Evolutionary conservation across 2,797 vertebrate species (phyloP).

Genomic region (Lagodon rhomboides): DNA sequence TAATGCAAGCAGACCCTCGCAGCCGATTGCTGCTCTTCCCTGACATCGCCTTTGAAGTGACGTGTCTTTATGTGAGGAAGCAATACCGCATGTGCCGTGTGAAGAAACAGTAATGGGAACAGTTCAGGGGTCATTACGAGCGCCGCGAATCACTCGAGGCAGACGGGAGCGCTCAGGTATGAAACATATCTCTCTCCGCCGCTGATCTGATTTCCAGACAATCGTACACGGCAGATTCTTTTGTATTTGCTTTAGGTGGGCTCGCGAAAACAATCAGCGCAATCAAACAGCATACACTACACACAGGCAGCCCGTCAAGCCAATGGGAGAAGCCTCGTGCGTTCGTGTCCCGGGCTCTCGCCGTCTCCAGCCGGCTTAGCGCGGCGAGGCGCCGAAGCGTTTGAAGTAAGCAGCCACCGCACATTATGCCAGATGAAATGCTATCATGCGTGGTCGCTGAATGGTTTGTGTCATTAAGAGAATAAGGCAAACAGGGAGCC

Average conservation of each 20-base stretch:
- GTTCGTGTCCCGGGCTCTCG: conserved; percentile 65
- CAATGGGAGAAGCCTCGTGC: conserved; percentile 67
- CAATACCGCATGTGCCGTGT: conserved; percentile 23
- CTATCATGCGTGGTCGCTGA: conserved; percentile 84
- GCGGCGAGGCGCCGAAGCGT: conserved; percentile 63
- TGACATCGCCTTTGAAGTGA: conserved; percentile 54
- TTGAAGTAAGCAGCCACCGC: conserved; percentile 84
- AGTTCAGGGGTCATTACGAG: conserved; percentile 74
- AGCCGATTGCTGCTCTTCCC: conserved; percentile 16
- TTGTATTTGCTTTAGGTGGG: conserved; percentile 82
- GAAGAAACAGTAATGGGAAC: conserved; percentile 67
- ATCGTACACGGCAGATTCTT: conserved; percentile 82
- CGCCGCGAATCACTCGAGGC: conserved; percentile 45
- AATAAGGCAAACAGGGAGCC: conserved; percentile 84
- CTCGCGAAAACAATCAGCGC: conserved; percentile 83
- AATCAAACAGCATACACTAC: conserved; percentile 83
- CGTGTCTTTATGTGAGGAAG: conserved; percentile 53
- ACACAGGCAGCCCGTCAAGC: conserved; percentile 75
- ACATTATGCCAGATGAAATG: conserved; percentile 87
- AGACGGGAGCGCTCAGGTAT: conserved; percentile 67
- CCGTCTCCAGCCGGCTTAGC: conserved; percentile 68
- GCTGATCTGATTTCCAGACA: conserved; percentile 84
- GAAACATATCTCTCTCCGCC: conserved; percentile 71
- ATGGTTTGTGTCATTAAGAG: conserved; percentile 89
- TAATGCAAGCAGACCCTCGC: conserved; percentile 41